A percentile compares a stretch with the other conserved stretches of the same genome.
Conservation (phyloP, 92 coral and sea anemone genomes). For the Pocillopora grandis region DNA sequence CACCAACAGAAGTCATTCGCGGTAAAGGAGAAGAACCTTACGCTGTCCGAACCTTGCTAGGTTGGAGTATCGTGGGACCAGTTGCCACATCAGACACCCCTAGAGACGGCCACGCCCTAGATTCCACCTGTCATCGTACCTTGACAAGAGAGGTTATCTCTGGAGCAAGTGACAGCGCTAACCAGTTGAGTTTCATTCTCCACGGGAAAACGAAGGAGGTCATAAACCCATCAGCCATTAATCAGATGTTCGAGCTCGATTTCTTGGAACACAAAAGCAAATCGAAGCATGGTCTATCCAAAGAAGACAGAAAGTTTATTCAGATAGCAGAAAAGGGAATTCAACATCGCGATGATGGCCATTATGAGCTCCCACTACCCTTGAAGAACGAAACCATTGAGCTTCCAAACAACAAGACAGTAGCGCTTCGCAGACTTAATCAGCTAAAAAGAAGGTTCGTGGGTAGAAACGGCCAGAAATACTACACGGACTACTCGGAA, state of each 20-base stretch:
- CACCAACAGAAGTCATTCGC: background rate
- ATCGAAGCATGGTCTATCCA: constrained; percentile 6
- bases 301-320: constrained; percentile 29
- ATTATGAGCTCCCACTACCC: constrained; percentile 55
- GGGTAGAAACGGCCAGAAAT: background rate
- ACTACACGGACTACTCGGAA: constrained; percentile 48
- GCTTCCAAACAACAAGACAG: constrained; percentile 40
- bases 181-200: background rate
- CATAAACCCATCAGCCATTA: constrained; percentile 31
- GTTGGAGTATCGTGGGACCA: background rate
- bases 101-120: constrained; percentile 13
- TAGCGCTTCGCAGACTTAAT: constrained; percentile 38
- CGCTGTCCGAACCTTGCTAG: constrained; percentile 1
- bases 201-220: constrained; percentile 33
- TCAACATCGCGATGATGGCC: constrained; percentile 44
- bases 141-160: constrained; percentile 7
- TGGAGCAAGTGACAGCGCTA: background rate
- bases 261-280: constrained; percentile 46
- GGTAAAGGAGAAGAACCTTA: background rate
- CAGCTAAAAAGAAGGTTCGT: constrained; percentile 32
- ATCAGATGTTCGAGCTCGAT: constrained; percentile 57
- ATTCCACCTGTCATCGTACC: constrained; percentile 17
- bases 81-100: background rate
- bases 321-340: constrained; percentile 35
- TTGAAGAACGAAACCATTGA: constrained; percentile 22